Evolutionary conservation across 1,140 invertebrate species (phyloP).

Genomic region (Cydia amplana): DNA sequence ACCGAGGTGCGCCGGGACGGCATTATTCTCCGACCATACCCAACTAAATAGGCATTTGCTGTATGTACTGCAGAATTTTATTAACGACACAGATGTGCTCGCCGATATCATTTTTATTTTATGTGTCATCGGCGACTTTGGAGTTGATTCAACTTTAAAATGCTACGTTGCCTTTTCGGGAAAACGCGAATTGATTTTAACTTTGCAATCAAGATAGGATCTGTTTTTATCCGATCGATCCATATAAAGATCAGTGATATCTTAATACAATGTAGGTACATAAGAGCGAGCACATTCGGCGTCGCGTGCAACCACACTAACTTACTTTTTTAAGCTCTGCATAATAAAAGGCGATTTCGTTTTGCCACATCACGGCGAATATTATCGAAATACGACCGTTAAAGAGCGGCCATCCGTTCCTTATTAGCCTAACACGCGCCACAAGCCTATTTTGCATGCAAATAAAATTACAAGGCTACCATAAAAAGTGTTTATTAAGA

Average conservation of each 20-base stretch:
- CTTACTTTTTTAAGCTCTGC: conserved; percentile 33
- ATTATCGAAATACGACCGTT: conserved; percentile 53
- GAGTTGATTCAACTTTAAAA: conserved; percentile 27
- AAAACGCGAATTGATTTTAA: conserved; percentile 23
- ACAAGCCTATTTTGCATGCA: conserved; percentile 61
- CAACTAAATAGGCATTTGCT: conserved; percentile 73
- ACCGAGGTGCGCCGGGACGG: conserved; percentile 72
- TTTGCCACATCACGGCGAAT: conserved; percentile 50
- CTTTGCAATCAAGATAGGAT: conserved; percentile 21
- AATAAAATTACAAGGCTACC: conserved; percentile 69
- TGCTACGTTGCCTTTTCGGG: conserved; percentile 12
- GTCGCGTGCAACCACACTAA: conserved; percentile 16
- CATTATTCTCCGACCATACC: conserved; percentile 75
- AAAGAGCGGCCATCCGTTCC: conserved; percentile 58
- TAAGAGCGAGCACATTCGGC: not conserved
- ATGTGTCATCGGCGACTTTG: conserved; percentile 27
- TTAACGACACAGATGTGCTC: conserved; percentile 34
- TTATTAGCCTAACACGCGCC: conserved; percentile 70
- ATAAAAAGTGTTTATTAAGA: conserved; percentile 73
- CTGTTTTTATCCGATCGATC: conserved; percentile 17
- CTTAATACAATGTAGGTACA: conserved; percentile 11
- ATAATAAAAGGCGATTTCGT: conserved; percentile 54
- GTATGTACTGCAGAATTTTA: conserved; percentile 44
- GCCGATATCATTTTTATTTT: conserved; percentile 45
- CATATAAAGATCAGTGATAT: conserved; percentile 20